Percentiles rank a stretch among this genome's conserved stretches.
Evolutionary conservation across 2,113 vertebrate species (phyloP).

Genomic region (Noctilio leporinus): DNA sequence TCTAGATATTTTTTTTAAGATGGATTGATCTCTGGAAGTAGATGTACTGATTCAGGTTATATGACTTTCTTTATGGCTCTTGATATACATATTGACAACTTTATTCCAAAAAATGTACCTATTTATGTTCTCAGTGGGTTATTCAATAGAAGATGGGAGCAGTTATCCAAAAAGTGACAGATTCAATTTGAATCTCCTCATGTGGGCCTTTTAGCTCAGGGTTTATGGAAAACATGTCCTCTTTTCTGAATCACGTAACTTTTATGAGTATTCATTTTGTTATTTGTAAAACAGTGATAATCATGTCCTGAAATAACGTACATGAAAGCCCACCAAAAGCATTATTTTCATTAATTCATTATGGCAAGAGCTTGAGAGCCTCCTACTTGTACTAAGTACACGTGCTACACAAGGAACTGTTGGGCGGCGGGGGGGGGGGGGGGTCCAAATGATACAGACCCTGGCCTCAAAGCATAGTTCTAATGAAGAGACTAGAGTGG

Average conservation of each 20-base stretch:
- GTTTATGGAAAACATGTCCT: neutral
- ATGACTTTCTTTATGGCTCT: neutral
- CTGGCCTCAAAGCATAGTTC: neutral
- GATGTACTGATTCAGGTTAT: neutral
- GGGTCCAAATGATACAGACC: neutral
- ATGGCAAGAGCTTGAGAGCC: neutral
- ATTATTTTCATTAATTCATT: conserved; percentile 8
- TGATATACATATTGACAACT: neutral
- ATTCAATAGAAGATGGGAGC: neutral
- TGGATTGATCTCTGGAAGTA: neutral
- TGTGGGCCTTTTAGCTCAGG: neutral
- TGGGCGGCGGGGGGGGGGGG: no score
- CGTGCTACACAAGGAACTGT: neutral
- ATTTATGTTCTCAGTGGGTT: neutral
- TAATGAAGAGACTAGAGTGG: neutral
- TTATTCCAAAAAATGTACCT: neutral
- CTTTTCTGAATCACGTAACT: conserved; percentile 23
- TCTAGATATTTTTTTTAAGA: neutral
- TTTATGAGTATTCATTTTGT: neutral
- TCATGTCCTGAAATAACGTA: neutral
- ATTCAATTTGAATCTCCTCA: neutral
- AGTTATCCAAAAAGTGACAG: neutral
- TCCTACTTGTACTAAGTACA: neutral
- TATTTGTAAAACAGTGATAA: neutral
- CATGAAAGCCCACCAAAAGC: neutral